phyloP scores from a whole-genome alignment of 2,113 vertebrate genomes.

The Mustela lutreola region DNA sequence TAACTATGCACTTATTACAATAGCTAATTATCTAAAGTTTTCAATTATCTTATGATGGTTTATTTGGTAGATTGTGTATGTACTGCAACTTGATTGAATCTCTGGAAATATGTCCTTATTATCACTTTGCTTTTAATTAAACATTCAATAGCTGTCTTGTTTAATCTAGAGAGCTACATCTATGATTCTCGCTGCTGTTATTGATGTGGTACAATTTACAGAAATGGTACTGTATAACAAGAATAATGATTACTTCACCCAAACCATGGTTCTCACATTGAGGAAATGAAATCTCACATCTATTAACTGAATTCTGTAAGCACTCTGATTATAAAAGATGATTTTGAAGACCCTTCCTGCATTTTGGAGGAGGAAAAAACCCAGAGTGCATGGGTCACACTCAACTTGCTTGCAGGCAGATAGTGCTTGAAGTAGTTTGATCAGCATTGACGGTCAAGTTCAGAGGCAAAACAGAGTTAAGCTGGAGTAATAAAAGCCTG shows the following conservation, averaged over 20 bases:
- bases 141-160: slow-evolving; percentile 50
- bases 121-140: slow-evolving; percentile 72
- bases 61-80: slow-evolving; percentile 51
- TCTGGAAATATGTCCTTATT: slow-evolving; percentile 63
- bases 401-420: neutral
- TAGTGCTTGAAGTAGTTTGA: neutral
- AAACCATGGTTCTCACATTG: neutral
- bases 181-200: slow-evolving; percentile 53
- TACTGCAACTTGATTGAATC: slow-evolving; percentile 65
- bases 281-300: neutral
- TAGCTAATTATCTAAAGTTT: slow-evolving; percentile 71
- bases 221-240: neutral
- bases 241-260: slow-evolving; percentile 19
- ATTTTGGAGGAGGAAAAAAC: neutral
- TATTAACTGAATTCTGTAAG: neutral
- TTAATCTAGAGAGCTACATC: slow-evolving; percentile 59
- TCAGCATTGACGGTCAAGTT: neutral
- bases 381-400: neutral
- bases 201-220: neutral
- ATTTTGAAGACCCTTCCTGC: neutral
- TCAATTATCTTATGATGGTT: slow-evolving; percentile 68
- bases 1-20: slow-evolving; percentile 70
- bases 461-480: neutral
- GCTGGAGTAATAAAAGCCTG: neutral
- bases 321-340: neutral